Evolutionary conservation across 1,140 invertebrate species (phyloP).

Genomic region (Aphidius gifuensis): DNA sequence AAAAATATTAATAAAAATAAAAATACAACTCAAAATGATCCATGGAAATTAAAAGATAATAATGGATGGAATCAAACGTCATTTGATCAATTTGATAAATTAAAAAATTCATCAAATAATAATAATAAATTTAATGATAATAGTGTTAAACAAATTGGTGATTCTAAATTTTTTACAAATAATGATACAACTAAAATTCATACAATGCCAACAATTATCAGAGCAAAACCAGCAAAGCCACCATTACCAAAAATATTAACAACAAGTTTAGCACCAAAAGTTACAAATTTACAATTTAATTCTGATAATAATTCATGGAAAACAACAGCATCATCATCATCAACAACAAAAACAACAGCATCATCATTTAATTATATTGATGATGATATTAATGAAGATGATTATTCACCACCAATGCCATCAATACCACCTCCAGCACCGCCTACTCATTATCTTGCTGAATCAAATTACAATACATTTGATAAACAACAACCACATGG

Average conservation of each 20-base stretch:
- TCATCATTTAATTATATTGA: too few species aligned
- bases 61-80: conserved; percentile 43
- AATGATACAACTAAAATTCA: conserved; percentile 23
- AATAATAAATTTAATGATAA: conserved; percentile 7
- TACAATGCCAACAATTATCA: conserved; percentile 66
- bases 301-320: neutral
- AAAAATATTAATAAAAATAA: conserved; percentile 37
- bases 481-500: conserved; percentile 57
- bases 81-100: conserved; percentile 27
- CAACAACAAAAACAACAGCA: neutral
- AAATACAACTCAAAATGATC: conserved; percentile 36
- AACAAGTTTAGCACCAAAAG: conserved; percentile 28
- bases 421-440: conserved; percentile 70
- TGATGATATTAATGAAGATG: too few species aligned
- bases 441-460: conserved; percentile 56
- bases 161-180: conserved; percentile 42
- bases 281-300: conserved; percentile 21
- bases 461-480: conserved; percentile 25
- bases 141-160: conserved; percentile 35
- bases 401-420: conserved; percentile 72
- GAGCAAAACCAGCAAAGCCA: conserved; percentile 48
- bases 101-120: neutral
- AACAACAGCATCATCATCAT: neutral
- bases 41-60: conserved; percentile 39
- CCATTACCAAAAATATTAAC: conserved; percentile 31